Evolutionary conservation across 1,140 invertebrate genomes (phyloP).

Genomic region (Lordiphosa mommai): DNA sequence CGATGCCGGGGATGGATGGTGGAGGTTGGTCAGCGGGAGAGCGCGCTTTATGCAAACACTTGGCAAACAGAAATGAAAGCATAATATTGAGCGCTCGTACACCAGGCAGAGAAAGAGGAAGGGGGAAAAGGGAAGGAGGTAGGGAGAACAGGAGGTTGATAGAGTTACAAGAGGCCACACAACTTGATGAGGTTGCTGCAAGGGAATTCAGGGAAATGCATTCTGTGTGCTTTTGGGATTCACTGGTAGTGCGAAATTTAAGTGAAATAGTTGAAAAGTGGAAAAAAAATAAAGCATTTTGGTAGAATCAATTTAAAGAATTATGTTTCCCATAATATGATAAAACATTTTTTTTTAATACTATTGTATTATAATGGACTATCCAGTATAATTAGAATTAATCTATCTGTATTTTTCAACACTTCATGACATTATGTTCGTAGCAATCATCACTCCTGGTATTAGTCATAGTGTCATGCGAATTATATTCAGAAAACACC

Average conservation of each 20-base stretch:
- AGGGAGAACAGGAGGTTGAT: background rate
- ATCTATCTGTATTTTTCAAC: no score
- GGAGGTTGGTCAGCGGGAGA: slow-evolving; percentile 37
- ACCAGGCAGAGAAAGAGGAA: slow-evolving; percentile 4
- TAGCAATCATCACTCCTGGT: no score
- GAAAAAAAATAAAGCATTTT: no score
- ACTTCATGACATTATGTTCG: no score
- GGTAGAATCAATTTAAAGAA: no score
- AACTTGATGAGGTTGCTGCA: slow-evolving; percentile 5
- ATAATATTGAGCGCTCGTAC: slow-evolving; percentile 55
- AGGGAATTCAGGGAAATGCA: background rate
- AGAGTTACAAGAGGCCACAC: slow-evolving; percentile 34
- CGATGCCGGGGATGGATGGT: slow-evolving; percentile 30
- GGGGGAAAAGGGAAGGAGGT: background rate
- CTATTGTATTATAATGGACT: no score
- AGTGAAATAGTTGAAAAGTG: background rate
- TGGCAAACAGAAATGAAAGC: slow-evolving; percentile 71
- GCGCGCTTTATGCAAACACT: slow-evolving; percentile 69
- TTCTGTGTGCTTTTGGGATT: background rate
- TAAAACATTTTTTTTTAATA: no score
- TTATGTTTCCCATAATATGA: no score
- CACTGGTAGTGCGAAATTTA: slow-evolving; percentile 1
- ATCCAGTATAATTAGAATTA: no score
- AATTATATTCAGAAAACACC: no score
- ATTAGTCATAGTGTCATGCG: no score